Conservation (phyloP, 2,797 vertebrate species). For the Sciurus vulgaris region DNA sequence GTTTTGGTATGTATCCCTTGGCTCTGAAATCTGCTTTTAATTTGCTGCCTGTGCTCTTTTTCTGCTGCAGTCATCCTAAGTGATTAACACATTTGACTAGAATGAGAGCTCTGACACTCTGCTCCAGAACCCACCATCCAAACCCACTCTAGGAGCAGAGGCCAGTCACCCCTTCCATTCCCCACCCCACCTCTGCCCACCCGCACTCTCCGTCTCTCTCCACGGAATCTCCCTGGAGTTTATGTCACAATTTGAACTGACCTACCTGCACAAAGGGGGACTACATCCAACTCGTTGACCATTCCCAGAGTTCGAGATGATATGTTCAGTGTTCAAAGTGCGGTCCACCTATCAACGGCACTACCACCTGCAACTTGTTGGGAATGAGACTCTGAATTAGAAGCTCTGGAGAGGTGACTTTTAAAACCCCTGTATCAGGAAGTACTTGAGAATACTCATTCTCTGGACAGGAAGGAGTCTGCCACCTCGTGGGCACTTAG, state of each 20-base stretch:
- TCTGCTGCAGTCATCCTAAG: neutral
- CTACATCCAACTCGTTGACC: neutral
- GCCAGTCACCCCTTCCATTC: neutral
- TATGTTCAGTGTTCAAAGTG: neutral
- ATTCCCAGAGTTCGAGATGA: neutral
- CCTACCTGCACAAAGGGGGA: neutral
- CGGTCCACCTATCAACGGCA: neutral
- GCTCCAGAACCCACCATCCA: neutral
- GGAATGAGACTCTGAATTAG: neutral
- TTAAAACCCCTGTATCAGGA: neutral
- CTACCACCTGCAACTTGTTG: neutral
- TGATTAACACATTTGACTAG: neutral
- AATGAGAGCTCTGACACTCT: neutral
- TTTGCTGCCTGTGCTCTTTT: neutral
- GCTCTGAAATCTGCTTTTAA: neutral
- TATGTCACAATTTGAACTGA: neutral
- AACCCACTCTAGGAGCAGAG: neutral
- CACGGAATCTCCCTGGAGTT: too few relatives aligned
- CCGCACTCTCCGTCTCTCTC: neutral
- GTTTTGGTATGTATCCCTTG: neutral
- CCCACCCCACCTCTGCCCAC: neutral
- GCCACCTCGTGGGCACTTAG: conserved; percentile 71
- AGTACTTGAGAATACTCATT: neutral
- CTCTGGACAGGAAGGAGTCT: conserved; percentile 47
- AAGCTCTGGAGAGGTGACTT: neutral